Evolutionary conservation across 2,797 vertebrate genomes (phyloP).

Genomic region (Rallus crepitans): DNA sequence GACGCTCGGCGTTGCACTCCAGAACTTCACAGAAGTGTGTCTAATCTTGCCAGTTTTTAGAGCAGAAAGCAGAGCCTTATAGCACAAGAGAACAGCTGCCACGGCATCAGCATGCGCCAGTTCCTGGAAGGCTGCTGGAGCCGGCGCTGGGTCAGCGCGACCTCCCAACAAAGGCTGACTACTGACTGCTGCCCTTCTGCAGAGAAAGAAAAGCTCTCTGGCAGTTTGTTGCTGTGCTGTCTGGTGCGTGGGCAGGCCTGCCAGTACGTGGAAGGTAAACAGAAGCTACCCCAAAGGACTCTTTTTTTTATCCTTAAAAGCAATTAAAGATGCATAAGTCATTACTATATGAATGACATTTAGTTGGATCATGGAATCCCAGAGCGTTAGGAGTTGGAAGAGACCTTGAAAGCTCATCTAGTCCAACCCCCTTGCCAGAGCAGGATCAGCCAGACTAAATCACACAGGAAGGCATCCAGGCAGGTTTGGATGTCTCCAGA

Average conservation of each 20-base stretch:
- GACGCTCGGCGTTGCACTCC: neutral
- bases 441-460: no score
- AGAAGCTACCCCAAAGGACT: neutral
- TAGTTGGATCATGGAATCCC: neutral
- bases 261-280: neutral
- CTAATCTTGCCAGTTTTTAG: neutral
- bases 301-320: neutral
- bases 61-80: neutral
- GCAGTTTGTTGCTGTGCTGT: neutral
- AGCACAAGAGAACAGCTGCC: neutral
- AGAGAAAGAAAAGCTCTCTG: neutral
- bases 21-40: neutral
- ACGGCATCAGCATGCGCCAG: neutral
- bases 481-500: no score
- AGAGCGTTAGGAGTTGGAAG: no score
- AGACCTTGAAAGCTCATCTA: no score
- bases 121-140: conserved; percentile 37
- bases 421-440: no score
- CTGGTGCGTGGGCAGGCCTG: neutral
- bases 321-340: neutral
- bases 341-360: neutral
- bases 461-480: no score
- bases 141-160: neutral
- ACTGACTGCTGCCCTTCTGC: neutral
- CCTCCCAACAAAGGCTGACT: neutral